Conservation (phyloP, 2,797 vertebrate species). For the Brotula barbata region DNA sequence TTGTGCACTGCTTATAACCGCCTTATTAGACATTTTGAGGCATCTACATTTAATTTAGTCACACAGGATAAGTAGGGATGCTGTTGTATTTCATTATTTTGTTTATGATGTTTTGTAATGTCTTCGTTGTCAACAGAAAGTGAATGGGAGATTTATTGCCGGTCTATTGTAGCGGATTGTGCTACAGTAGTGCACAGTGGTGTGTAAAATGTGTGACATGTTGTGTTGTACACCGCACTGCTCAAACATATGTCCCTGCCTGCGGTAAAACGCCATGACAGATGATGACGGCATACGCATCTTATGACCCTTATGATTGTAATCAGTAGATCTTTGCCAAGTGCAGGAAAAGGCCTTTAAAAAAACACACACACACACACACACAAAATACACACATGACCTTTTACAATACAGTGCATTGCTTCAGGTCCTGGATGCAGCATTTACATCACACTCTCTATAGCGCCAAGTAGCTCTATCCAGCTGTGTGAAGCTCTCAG, state of each 20-base stretch:
- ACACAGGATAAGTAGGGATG: too few relatives aligned
- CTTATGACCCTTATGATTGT: slow-evolving; percentile 15
- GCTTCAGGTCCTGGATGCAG: slow-evolving; percentile 52
- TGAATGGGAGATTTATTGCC: too few relatives aligned
- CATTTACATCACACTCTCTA: slow-evolving; percentile 48
- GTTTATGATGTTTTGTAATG: too few relatives aligned
- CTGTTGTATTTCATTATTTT: too few relatives aligned
- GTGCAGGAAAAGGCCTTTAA: slow-evolving; percentile 33
- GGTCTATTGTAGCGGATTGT: too few relatives aligned
- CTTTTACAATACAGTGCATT: slow-evolving; percentile 55
- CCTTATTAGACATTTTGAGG: too few relatives aligned
- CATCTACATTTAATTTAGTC: too few relatives aligned
- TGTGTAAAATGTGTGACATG: neutral
- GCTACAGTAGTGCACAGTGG: too few relatives aligned
- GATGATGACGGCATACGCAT: slow-evolving; percentile 26
- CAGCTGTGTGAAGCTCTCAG: slow-evolving; percentile 30
- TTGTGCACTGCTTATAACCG: too few relatives aligned
- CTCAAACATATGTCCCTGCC: slow-evolving; percentile 5
- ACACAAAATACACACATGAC: slow-evolving; percentile 39
- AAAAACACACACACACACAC: slow-evolving; percentile 10
- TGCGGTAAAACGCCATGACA: slow-evolving; percentile 13
- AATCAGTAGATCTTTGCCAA: slow-evolving; percentile 35
- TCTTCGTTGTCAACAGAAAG: too few relatives aligned
- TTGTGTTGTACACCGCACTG: neutral
- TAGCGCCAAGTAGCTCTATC: slow-evolving; percentile 30